phyloP scores from a whole-genome alignment of 2,888 invertebrate genomes.

The Lepidocyrtoides sp. region DNA sequence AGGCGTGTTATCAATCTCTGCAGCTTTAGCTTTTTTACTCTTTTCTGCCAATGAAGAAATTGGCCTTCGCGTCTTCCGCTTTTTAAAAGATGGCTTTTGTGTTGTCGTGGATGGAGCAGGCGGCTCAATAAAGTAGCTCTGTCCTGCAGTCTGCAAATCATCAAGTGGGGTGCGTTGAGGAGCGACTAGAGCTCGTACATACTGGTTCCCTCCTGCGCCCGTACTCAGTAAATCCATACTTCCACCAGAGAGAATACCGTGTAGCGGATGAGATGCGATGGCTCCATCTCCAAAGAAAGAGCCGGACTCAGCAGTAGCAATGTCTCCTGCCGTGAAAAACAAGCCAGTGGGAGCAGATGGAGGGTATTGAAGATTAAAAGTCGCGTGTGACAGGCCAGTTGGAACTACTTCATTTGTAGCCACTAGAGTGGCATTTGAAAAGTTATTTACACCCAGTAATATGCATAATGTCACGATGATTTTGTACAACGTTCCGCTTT shows the following conservation, averaged over 20 bases:
- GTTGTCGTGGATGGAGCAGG: constrained; percentile 67
- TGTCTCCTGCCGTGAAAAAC: constrained; percentile 16
- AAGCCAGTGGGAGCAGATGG: constrained; percentile 36
- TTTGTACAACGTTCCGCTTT: constrained; percentile 69
- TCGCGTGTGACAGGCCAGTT: neutral
- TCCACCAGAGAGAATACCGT: neutral
- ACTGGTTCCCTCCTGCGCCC: constrained; percentile 22
- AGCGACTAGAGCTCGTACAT: neutral
- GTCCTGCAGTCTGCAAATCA: constrained; percentile 57
- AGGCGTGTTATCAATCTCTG: constrained; percentile 17
- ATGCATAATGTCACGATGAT: constrained; percentile 69
- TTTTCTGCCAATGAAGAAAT: constrained; percentile 54
- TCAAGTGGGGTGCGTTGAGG: neutral
- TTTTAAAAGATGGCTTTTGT: constrained; percentile 57
- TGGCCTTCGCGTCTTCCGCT: constrained; percentile 73
- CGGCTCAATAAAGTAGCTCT: constrained; percentile 77
- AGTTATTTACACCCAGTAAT: constrained; percentile 46
- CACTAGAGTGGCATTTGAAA: constrained; percentile 43
- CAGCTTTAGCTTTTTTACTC: constrained; percentile 54
- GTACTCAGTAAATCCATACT: constrained; percentile 10
- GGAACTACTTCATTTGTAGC: neutral
- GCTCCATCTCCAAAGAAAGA: constrained; percentile 66
- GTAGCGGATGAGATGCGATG: constrained; percentile 30
- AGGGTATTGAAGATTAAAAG: constrained; percentile 12
- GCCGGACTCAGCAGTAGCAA: constrained; percentile 38